Evolutionary conservation across 2,797 vertebrate genomes (phyloP), one percentile per base, ranked within the genome.

Genomic region (Smutsia gigantea): DNA sequence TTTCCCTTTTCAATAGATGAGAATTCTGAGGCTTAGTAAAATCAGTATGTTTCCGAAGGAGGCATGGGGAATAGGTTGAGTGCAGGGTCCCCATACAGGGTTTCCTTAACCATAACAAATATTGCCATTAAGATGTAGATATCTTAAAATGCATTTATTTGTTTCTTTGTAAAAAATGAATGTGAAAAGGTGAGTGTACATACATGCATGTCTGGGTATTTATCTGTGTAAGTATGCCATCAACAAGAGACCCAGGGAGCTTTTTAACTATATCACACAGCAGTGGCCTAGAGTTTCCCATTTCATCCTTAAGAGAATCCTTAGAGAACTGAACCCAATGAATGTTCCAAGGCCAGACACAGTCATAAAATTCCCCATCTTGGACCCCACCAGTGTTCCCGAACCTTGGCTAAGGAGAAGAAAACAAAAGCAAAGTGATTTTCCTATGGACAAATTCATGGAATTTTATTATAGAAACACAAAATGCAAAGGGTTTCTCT

Each of bases 291-390:
- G 3, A 63, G 64, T 66, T 93, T 78, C 31, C 29, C 18, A 83
- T 4, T 66, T 66, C n/a, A 34, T 17, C 63, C 57, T 55, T 61
- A 82, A 84, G 42, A 23, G 9, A 23, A 34, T 27, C 66, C 72
- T 46, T 15, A 9, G 23, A 82, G 55, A 68, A 92, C 4, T 19
- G 10, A 77, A 77, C 55, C 27, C 53, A 55, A 12, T 64, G 57
- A 87, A 46, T 31, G 27, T 72, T 75, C 37, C 23, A 87, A 93
- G 42, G 37, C 71, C 75, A 95, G 61, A 83, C 66, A 64, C 12
- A 53, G 39, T 59, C 53, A 51, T 59, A 87, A 88, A 91, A 75
- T 21, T 49, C 82, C 66, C 84, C 13, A 4, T 34, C 78, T 85
- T 34, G 77, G 55, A 53, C 7, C 27, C 42, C 11, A 21, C 29